A percentile compares a stretch with the other conserved stretches of the same genome.
phyloP scores from a whole-genome alignment of 2,113 vertebrate genomes.

The Silurus glanis region DNA sequence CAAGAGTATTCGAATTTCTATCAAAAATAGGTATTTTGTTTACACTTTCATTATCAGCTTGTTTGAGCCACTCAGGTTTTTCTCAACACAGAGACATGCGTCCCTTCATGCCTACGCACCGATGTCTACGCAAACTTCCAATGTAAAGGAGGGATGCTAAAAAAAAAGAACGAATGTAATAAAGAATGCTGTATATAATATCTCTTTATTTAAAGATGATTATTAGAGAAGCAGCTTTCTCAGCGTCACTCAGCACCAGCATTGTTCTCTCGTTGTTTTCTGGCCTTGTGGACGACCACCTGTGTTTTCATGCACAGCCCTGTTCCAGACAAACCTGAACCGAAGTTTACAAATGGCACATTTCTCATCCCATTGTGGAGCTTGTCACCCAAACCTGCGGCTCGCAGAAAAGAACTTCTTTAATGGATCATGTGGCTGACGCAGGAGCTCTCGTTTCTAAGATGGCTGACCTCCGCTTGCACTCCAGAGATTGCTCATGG shows the following conservation, averaged over 20 bases:
- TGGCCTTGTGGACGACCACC: not conserved
- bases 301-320: slow-evolving; percentile 37
- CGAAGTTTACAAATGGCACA: slow-evolving; percentile 36
- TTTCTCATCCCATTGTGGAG: slow-evolving; percentile 48
- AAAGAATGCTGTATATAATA: not conserved
- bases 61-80: not conserved
- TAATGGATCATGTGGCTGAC: slow-evolving; percentile 37
- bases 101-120: not conserved
- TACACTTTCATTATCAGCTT: not conserved
- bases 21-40: not conserved
- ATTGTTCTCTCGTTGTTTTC: not conserved
- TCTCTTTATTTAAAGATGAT: not conserved
- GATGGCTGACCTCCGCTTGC: slow-evolving; percentile 44
- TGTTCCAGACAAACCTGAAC: slow-evolving; percentile 35
- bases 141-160: too few species aligned
- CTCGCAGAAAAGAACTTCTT: slow-evolving; percentile 41
- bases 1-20: not conserved
- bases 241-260: not conserved
- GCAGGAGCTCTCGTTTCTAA: slow-evolving; percentile 27
- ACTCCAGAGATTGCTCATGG: slow-evolving; percentile 25
- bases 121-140: too few species aligned
- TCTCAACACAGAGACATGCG: slow-evolving; percentile 1
- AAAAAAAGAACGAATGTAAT: too few species aligned
- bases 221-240: not conserved
- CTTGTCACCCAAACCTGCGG: slow-evolving; percentile 25